These are phyloP conservation scores for Semotilus atromaculatus DNA, from an alignment of 2,797 vertebrate species.

Conservation along the genomic window DNA sequence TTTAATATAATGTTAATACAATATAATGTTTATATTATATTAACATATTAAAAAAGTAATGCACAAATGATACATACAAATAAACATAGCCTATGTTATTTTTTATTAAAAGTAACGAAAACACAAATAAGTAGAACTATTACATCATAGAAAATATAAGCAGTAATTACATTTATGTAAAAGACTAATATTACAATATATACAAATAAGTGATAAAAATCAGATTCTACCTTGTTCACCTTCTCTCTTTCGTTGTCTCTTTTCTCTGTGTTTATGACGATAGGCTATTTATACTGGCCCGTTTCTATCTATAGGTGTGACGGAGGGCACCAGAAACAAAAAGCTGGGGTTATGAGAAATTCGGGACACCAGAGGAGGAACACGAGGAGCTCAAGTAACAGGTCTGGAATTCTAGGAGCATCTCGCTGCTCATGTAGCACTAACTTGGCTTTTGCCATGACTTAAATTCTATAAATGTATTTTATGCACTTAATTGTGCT, in stretches of 20 bases:
- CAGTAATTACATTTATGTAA: background rate
- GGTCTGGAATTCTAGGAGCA: conserved; percentile 54
- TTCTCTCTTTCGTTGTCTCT: conserved; percentile 40
- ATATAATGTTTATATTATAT: no score
- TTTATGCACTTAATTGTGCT: background rate
- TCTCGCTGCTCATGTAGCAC: conserved; percentile 34
- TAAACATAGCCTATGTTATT: background rate
- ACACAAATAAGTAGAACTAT: background rate
- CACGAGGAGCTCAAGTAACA: conserved; percentile 63
- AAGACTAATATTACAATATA: background rate
- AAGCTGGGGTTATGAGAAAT: conserved; percentile 52
- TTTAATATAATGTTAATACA: no score
- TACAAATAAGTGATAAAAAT: background rate
- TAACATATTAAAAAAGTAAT: no score
- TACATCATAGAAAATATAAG: background rate
- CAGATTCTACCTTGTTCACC: conserved; percentile 59
- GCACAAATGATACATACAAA: background rate
- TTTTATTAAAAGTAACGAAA: background rate
- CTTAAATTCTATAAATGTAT: conserved; percentile 1
- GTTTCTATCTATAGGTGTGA: conserved; percentile 60
- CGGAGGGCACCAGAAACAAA: conserved; percentile 57
- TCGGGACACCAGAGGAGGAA: conserved; percentile 55
- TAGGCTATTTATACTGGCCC: conserved; percentile 73
- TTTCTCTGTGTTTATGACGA: conserved; percentile 40
- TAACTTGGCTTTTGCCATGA: conserved; percentile 25